Percentiles rank a stretch among this genome's conserved stretches.
Conservation (phyloP, 2,797 vertebrate genomes). For the Hylomyscus alleni region DNA sequence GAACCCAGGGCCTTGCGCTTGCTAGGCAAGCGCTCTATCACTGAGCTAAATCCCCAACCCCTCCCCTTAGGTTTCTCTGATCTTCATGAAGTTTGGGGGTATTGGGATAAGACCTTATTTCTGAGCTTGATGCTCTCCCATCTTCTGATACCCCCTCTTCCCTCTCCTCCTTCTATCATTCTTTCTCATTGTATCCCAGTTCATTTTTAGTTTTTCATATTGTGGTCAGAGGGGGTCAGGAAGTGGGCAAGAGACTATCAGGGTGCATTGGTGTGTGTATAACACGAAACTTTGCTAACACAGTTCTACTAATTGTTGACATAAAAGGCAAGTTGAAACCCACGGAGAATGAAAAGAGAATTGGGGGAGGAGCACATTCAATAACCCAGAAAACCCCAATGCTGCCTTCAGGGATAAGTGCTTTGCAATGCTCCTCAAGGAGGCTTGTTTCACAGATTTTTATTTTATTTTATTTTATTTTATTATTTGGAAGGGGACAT, state of each 20-base stretch:
- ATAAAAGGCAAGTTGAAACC: background rate
- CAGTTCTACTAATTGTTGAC: background rate
- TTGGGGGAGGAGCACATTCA: background rate
- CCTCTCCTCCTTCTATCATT: too few species aligned
- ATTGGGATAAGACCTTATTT: background rate
- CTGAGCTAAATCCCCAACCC: too few species aligned
- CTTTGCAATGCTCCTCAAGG: background rate
- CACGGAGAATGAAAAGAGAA: background rate
- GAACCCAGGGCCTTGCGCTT: too few species aligned
- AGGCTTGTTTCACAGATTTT: background rate
- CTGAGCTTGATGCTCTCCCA: background rate
- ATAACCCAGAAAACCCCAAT: background rate
- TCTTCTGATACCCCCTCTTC: background rate
- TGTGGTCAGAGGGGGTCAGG: too few species aligned
- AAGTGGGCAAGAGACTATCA: fast-evolving
- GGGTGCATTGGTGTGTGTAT: background rate
- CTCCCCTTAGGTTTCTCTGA: background rate
- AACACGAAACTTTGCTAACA: background rate
- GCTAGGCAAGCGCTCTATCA: too few species aligned
- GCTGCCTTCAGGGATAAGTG: background rate
- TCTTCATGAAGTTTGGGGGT: conserved; percentile 1
- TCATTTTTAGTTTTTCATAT: too few species aligned
- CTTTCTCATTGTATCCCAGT: too few species aligned
- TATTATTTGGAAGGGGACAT: background rate
- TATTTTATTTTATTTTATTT: background rate